A percentile compares a stretch with the other conserved stretches of the same genome.
Evolutionary conservation across 1,140 invertebrate genomes (phyloP).

Genomic region (Glossosoma conforme): DNA sequence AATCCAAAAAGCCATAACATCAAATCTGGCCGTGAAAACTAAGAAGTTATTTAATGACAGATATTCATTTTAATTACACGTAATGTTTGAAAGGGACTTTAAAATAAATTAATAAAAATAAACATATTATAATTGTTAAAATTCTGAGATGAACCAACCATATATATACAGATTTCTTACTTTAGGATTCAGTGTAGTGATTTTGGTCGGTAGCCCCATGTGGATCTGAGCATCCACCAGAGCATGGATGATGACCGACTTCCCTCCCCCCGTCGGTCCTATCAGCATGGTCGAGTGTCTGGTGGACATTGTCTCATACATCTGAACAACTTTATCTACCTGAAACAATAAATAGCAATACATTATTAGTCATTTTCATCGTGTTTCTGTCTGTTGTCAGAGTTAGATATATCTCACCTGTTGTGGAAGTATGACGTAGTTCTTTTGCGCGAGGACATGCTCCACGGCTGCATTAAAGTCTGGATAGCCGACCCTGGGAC

Average conservation of each 20-base stretch:
- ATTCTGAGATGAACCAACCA: too few relatives aligned
- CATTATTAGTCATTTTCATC: background rate
- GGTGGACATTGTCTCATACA: constrained; percentile 93
- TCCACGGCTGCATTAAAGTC: constrained; percentile 78
- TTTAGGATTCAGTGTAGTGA: constrained; percentile 77
- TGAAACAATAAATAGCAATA: constrained; percentile 34
- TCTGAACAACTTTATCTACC: constrained; percentile 83
- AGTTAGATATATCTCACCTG: constrained; percentile 55
- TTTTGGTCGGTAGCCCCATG: constrained; percentile 70
- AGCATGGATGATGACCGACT: constrained; percentile 79
- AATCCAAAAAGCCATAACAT: too few relatives aligned
- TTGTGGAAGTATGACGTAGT: constrained; percentile 67
- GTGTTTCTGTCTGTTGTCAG: background rate
- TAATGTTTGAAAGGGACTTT: too few relatives aligned
- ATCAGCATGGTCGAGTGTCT: constrained; percentile 88
- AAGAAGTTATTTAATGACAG: too few relatives aligned
- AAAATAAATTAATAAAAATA: too few relatives aligned
- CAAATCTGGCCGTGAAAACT: too few relatives aligned
- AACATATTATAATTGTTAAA: too few relatives aligned
- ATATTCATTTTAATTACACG: too few relatives aligned
- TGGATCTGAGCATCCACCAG: constrained; percentile 73
- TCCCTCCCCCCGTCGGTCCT: constrained; percentile 86
- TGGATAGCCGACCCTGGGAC: constrained; percentile 76
- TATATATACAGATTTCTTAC: constrained; percentile 46
- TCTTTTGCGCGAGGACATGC: constrained; percentile 57